A percentile compares a stretch with the other conserved stretches of the same genome.
Evolutionary conservation across 2,113 vertebrate species (phyloP).

Genomic region (Rynchops niger): DNA sequence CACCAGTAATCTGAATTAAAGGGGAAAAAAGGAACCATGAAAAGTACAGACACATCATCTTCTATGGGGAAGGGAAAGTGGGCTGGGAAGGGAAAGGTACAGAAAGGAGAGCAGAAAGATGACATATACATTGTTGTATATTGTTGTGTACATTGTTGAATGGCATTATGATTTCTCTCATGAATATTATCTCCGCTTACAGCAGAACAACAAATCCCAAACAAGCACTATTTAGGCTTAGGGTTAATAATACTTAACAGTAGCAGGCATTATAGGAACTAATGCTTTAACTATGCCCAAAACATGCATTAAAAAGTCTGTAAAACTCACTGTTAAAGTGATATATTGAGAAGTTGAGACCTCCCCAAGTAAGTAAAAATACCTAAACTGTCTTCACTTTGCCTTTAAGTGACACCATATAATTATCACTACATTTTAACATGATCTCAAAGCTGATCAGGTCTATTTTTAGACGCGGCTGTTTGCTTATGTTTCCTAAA

Average conservation of each 20-base stretch:
- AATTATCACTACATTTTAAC: neutral
- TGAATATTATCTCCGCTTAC: neutral
- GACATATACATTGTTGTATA: too few relatives aligned
- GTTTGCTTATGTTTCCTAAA: constrained; percentile 30
- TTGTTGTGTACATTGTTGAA: neutral
- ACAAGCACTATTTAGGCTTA: neutral
- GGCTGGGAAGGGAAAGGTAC: neutral
- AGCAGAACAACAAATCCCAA: neutral
- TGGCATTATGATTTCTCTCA: neutral
- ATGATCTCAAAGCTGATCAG: neutral
- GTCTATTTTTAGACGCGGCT: neutral
- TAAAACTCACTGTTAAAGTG: neutral
- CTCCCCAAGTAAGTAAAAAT: neutral
- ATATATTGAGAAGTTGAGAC: too few relatives aligned
- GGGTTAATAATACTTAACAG: neutral
- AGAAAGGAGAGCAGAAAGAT: neutral
- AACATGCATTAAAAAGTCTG: neutral
- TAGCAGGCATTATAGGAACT: neutral
- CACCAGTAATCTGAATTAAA: neutral
- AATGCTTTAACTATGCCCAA: neutral
- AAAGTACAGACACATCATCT: neutral
- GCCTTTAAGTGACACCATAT: neutral
- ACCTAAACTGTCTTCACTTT: neutral
- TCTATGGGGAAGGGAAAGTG: neutral
- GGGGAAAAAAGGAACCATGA: neutral